Conservation (phyloP, 1,140 invertebrate species). For the Ips nitidus region DNA sequence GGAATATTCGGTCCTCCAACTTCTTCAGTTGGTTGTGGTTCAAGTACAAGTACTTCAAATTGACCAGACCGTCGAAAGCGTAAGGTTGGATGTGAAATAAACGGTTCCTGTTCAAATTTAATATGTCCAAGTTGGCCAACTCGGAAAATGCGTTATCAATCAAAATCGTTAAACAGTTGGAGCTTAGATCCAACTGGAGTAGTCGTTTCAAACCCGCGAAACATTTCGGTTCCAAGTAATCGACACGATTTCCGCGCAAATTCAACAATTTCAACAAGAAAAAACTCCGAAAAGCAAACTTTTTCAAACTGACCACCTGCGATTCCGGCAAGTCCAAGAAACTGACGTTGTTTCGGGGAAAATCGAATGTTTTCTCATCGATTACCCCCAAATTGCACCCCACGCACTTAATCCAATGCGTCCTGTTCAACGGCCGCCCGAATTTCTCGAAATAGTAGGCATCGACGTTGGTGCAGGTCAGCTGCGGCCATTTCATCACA, state of each 20-base stretch:
- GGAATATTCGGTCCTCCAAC: slow-evolving; percentile 43
- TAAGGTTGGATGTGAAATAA: slow-evolving; percentile 43
- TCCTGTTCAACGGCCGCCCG: slow-evolving; percentile 39
- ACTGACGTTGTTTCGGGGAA: slow-evolving; percentile 44
- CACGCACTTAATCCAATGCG: slow-evolving; percentile 44
- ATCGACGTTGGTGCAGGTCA: slow-evolving; percentile 43
- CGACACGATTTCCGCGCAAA: slow-evolving; percentile 43
- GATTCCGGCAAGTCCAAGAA: slow-evolving; percentile 40
- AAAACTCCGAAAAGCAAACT: slow-evolving; percentile 42
- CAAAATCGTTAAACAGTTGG: slow-evolving; percentile 42
- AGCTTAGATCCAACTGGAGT: slow-evolving; percentile 45
- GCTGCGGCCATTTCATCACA: slow-evolving; percentile 36
- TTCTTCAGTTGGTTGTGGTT: slow-evolving; percentile 44
- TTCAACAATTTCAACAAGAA: slow-evolving; percentile 42
- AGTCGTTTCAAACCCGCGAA: slow-evolving; percentile 42
- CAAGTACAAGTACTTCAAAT: slow-evolving; percentile 47
- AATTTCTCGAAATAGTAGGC: slow-evolving; percentile 40
- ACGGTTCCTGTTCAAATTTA: slow-evolving; percentile 45
- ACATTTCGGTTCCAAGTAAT: slow-evolving; percentile 38
- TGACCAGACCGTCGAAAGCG: slow-evolving; percentile 45
- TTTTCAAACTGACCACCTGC: slow-evolving; percentile 36
- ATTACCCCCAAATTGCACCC: slow-evolving; percentile 43
- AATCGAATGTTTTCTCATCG: slow-evolving; percentile 44
- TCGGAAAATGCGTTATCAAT: slow-evolving; percentile 44
- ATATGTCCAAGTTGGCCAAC: slow-evolving; percentile 44